Evolutionary conservation across 2,797 vertebrate species (phyloP), one percentile per base, ranked within the genome.

Genomic region (Schizopygopsis malacanthus): DNA sequence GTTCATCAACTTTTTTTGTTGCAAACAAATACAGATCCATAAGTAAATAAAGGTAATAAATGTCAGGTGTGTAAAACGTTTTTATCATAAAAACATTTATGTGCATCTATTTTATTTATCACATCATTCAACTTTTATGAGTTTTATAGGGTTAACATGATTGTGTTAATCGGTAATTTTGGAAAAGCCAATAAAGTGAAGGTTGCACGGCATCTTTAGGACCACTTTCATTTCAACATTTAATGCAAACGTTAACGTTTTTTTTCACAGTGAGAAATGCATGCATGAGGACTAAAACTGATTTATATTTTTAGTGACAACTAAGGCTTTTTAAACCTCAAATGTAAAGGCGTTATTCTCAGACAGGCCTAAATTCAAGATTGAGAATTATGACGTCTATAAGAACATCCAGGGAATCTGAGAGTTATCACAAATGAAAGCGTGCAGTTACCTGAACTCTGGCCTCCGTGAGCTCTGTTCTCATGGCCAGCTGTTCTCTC

Each of bases 391-490:
- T 22, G 18, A 50, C 28, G 28, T 20, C 4, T 73, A 50, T 18
- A 28, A 5, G 37, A 18, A 28, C 20, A 20, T 6, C 6, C 1
- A 37, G 7, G 1, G 2, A 4, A 39, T 59, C 28, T 41, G 39
- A 45, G 39, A 47, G 33, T 41, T 16, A 16, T 52, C 6, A 15
- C 41, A 65, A 41, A 56, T n/a, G 20, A 77, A 56, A 41, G 20
- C 4, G 75, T 9, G 20, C 52, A 18, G 39, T 69, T 87, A 99
- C 98, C 98, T 99, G 98, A 45, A 99, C 98, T 91, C 98, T 95
- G 92, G 98, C 98, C 94, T 99, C 98, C 0, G 98, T 99, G 65
- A 99, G 94, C 88, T 99, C 98, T 25, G 98, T 99, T 91, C 98
- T 96, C 93, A 99, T 96, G 89, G 98, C 98, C 86, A 99, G 97